These are phyloP conservation scores for Opisthograptis luteolata DNA, from an alignment of 2,888 invertebrate species.

Conservation along the genomic window DNA sequence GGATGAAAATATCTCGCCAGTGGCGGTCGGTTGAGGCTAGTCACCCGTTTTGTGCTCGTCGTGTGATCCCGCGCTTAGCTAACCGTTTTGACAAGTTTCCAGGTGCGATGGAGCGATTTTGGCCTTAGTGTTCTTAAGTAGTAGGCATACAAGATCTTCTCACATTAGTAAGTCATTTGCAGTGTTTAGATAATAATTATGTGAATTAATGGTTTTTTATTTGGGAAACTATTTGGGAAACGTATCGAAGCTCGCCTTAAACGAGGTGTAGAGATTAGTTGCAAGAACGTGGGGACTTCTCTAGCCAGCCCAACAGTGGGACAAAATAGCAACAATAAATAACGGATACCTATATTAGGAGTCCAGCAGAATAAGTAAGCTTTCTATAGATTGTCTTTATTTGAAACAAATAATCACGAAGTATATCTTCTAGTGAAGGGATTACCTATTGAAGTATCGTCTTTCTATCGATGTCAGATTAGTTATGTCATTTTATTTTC, in stretches of 20 bases:
- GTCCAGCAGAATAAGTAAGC: too few relatives aligned
- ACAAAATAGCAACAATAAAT: too few relatives aligned
- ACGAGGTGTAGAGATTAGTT: too few relatives aligned
- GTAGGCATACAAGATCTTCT: constrained; percentile 2
- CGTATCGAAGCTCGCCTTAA: too few relatives aligned
- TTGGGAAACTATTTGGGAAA: too few relatives aligned
- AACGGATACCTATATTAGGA: too few relatives aligned
- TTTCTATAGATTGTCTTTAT: neutral
- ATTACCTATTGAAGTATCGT: constrained; percentile 42
- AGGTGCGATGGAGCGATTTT: constrained; percentile 60
- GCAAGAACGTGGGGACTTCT: too few relatives aligned
- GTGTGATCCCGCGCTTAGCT: constrained; percentile 79
- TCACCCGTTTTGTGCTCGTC: constrained; percentile 78
- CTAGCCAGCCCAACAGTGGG: too few relatives aligned
- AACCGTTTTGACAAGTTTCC: constrained; percentile 82
- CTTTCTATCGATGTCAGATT: constrained; percentile 59
- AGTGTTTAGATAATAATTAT: neutral
- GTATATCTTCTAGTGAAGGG: constrained; percentile 29
- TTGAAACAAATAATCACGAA: neutral
- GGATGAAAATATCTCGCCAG: constrained; percentile 38
- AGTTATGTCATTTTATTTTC: constrained; percentile 47
- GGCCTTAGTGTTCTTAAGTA: constrained; percentile 30
- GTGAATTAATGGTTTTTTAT: neutral
- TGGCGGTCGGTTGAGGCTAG: constrained; percentile 54
- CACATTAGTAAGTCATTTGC: neutral